Conservation (phyloP, 2,888 invertebrate genomes). For the Dicyrtomina minuta region DNA sequence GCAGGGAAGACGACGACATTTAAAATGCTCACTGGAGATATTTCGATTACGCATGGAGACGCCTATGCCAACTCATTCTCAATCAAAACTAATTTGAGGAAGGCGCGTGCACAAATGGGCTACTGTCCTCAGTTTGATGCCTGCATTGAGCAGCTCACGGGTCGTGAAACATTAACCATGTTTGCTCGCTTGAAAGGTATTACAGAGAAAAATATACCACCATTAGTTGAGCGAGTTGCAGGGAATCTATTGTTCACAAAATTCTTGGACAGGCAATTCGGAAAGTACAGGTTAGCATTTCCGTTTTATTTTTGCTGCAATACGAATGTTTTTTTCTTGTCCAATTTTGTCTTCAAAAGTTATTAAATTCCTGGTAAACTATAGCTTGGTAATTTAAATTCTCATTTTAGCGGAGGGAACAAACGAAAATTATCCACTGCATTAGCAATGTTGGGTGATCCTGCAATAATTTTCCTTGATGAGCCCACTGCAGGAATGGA, state of each 20-base stretch:
- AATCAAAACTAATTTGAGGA: conserved; percentile 55
- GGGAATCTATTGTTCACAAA: conserved; percentile 65
- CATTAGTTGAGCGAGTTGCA: conserved; percentile 59
- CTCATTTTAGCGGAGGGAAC: conserved; percentile 9
- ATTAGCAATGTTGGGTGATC: background rate
- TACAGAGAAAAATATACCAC: conserved; percentile 57
- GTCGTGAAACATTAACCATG: conserved; percentile 67
- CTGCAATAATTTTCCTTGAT: background rate
- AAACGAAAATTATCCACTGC: conserved; percentile 8
- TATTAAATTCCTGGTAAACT: too few species aligned
- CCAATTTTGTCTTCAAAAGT: too few species aligned
- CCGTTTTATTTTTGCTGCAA: background rate
- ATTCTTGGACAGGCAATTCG: background rate
- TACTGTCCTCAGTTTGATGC: conserved; percentile 79
- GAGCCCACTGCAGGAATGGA: conserved; percentile 67
- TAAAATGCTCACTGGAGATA: conserved; percentile 85
- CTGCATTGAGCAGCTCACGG: conserved; percentile 69
- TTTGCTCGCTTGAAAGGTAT: conserved; percentile 68
- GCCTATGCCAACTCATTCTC: conserved; percentile 66
- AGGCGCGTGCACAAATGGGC: conserved; percentile 58
- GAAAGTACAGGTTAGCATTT: background rate
- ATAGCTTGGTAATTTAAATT: too few species aligned
- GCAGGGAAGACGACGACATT: conserved; percentile 88
- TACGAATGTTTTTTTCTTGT: background rate
- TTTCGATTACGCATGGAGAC: conserved; percentile 64